Evolutionary conservation across 2,113 vertebrate species (phyloP).

Genomic region (Manacus vitellinus): DNA sequence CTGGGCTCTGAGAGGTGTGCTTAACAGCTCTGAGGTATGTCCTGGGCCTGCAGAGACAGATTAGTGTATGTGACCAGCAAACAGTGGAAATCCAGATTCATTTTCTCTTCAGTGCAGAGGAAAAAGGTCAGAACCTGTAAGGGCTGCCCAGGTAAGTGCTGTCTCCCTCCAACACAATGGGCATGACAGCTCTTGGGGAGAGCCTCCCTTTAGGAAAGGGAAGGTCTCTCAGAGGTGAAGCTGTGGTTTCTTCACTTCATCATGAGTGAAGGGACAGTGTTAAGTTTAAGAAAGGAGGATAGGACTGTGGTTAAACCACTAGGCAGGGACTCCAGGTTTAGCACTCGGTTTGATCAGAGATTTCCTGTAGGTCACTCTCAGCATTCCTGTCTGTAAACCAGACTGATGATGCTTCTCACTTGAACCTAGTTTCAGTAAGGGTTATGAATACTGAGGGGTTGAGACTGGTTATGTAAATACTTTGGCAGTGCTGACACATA

Average conservation of each 20-base stretch:
- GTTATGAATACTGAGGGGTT: background rate
- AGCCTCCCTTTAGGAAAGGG: background rate
- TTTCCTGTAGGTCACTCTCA: background rate
- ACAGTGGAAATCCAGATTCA: background rate
- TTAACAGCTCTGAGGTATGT: background rate
- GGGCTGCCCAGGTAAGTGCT: background rate
- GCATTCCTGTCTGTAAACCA: background rate
- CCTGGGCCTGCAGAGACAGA: background rate
- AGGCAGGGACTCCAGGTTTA: background rate
- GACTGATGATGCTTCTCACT: background rate
- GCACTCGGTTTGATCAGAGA: background rate
- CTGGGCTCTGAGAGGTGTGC: background rate
- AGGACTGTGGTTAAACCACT: background rate
- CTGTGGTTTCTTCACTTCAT: background rate
- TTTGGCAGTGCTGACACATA: background rate
- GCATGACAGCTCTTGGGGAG: background rate
- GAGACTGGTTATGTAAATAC: background rate
- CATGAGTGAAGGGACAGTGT: background rate
- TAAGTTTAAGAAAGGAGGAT: background rate
- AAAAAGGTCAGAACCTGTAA: background rate
- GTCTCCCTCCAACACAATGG: background rate
- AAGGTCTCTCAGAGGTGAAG: background rate
- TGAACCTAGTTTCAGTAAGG: background rate
- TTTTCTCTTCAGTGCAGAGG: background rate
- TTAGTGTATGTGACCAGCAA: background rate